Conservation (phyloP, 1,140 invertebrate species). For the Drosophila nasuta region DNA sequence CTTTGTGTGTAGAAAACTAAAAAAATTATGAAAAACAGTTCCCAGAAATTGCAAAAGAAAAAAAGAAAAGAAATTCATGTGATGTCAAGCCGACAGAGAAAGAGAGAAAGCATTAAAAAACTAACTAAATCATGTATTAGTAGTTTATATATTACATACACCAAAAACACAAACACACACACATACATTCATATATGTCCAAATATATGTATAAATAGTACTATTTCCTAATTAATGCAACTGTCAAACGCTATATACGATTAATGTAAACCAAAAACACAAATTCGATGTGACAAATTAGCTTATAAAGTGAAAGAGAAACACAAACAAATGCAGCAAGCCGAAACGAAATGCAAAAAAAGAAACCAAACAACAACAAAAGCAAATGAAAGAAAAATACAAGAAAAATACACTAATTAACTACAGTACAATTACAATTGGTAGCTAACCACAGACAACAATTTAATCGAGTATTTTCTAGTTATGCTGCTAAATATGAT, state of each 20-base stretch:
- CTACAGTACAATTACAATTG: constrained; percentile 55
- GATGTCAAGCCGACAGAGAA: constrained; percentile 52
- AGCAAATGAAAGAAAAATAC: constrained; percentile 10
- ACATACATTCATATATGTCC: constrained; percentile 55
- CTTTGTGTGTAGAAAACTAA: constrained; percentile 45
- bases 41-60: constrained; percentile 28
- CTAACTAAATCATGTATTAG: constrained; percentile 72
- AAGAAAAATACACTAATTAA: constrained; percentile 47
- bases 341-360: constrained; percentile 11
- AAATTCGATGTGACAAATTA: constrained; percentile 81
- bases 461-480: constrained; percentile 61
- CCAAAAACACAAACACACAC: constrained; percentile 14
- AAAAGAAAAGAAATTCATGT: constrained; percentile 57
- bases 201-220: constrained; percentile 56
- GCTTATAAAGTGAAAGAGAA: constrained; percentile 60
- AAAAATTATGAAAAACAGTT: constrained; percentile 39
- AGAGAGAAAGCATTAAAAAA: constrained; percentile 70
- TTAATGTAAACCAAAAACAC: constrained; percentile 63
- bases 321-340: constrained; percentile 25
- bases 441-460: constrained; percentile 52
- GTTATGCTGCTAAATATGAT: constrained; percentile 55
- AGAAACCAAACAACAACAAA: constrained; percentile 32
- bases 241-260: constrained; percentile 67
- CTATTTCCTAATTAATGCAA: constrained; percentile 68
- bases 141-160: constrained; percentile 59